These are phyloP conservation scores for Uromys caudimaculatus DNA, from an alignment of 2,797 vertebrate genomes.

Conservation along the genomic window DNA sequence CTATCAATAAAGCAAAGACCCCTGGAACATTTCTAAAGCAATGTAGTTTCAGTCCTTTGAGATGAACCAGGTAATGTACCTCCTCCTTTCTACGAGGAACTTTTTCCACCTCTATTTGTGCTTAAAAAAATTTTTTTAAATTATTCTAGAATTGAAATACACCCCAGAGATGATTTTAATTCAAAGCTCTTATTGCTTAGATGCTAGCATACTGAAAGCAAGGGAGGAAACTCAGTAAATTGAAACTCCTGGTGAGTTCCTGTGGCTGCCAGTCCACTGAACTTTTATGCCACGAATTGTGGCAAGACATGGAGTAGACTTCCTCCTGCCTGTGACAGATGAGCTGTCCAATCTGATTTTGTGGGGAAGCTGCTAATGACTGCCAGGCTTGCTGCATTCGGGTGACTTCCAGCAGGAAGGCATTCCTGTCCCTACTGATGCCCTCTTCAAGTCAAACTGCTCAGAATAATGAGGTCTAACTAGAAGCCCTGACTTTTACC, in stretches of 20 bases:
- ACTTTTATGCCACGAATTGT: neutral
- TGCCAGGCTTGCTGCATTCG: neutral
- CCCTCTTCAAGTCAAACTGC: conserved; percentile 40
- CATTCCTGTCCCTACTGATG: conserved; percentile 3
- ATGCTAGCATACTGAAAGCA: neutral
- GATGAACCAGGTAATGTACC: too few relatives aligned
- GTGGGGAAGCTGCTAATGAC: neutral
- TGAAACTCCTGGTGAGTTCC: neutral
- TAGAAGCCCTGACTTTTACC: conserved; percentile 27
- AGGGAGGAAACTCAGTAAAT: neutral
- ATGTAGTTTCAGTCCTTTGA: too few relatives aligned
- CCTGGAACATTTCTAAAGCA: neutral
- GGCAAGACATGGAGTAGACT: neutral
- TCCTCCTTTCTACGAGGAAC: neutral
- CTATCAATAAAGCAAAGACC: conserved; percentile 24
- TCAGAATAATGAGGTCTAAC: conserved; percentile 71
- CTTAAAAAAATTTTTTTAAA: conserved; percentile 21
- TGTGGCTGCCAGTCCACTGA: neutral
- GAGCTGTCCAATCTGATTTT: neutral
- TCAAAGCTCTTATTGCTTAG: neutral
- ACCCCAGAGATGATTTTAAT: conserved; percentile 2
- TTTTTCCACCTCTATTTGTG: neutral
- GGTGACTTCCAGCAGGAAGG: neutral
- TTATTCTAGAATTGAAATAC: conserved; percentile 37
- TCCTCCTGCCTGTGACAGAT: neutral